Conservation (phyloP, 1,140 invertebrate genomes). For the Habropoda laboriosa region DNA sequence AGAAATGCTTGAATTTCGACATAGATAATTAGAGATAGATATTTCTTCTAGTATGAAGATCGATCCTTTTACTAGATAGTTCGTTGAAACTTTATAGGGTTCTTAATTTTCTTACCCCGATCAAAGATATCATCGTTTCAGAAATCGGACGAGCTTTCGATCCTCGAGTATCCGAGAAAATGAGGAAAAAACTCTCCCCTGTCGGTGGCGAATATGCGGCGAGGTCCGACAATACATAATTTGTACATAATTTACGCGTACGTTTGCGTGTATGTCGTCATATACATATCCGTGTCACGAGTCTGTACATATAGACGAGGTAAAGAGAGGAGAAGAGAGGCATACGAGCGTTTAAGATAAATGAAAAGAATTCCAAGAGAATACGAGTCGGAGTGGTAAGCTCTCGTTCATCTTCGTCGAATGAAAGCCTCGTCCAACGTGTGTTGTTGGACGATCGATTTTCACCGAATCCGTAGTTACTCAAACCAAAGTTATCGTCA, state of each 20-base stretch:
- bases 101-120: neutral
- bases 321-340: neutral
- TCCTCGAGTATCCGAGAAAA: neutral
- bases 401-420: conserved; percentile 5
- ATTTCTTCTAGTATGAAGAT: neutral
- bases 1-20: neutral
- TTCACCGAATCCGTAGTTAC: conserved; percentile 24
- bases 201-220: conserved; percentile 32
- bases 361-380: conserved; percentile 42
- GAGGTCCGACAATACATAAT: conserved; percentile 63
- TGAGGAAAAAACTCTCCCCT: no score
- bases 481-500: conserved; percentile 52
- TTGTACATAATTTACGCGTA: conserved; percentile 54
- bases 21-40: neutral
- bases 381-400: conserved; percentile 50
- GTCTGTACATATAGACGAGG: conserved; percentile 68
- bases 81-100: neutral
- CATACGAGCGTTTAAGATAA: neutral
- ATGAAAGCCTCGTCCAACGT: neutral
- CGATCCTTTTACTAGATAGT: no score
- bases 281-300: conserved; percentile 74
- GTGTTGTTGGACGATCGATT: neutral
- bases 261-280: conserved; percentile 64
- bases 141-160: neutral
- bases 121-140: neutral